Percentiles rank a stretch among this genome's conserved stretches.
phyloP scores from a whole-genome alignment of 2,888 invertebrate genomes.

The Melanotus villosus region DNA sequence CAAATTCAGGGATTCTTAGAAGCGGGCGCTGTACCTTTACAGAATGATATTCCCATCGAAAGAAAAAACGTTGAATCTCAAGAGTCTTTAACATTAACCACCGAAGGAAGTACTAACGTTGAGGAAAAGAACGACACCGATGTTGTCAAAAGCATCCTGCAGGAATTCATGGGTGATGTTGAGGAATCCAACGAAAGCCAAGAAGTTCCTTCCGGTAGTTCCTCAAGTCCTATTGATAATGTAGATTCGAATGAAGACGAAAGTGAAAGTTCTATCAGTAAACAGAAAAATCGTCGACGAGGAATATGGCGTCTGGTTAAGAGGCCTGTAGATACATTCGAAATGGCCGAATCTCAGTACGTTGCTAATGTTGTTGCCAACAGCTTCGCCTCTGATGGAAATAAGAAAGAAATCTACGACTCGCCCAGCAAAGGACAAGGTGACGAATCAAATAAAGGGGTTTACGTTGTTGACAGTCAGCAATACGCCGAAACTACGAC shows the following conservation, averaged over 20 bases:
- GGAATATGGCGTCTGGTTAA: conserved; percentile 84
- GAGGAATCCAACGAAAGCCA: conserved; percentile 25
- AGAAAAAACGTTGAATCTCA: conserved; percentile 26
- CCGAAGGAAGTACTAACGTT: conserved; percentile 1
- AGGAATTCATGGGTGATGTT: conserved; percentile 14
- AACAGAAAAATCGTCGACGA: conserved; percentile 70
- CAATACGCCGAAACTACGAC: conserved; percentile 24
- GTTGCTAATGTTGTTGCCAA: conserved; percentile 67
- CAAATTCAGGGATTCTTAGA: background rate
- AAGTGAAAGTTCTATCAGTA: conserved; percentile 50
- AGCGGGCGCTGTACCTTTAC: background rate
- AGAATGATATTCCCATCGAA: conserved; percentile 26
- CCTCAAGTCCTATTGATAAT: background rate
- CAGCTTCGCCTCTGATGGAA: conserved; percentile 47
- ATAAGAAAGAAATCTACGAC: background rate
- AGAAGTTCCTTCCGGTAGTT: conserved; percentile 43
- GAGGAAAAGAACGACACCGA: conserved; percentile 16
- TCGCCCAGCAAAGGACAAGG: background rate
- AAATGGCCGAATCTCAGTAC: conserved; percentile 86
- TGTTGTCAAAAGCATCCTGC: background rate
- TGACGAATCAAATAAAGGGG: background rate
- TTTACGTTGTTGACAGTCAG: background rate
- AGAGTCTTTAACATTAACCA: conserved; percentile 27
- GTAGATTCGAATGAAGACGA: conserved; percentile 26
- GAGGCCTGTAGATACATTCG: conserved; percentile 75